Percentiles rank a stretch among this genome's conserved stretches.
These are phyloP conservation scores for Elysia crispata DNA, from an alignment of 2,888 invertebrate genomes.

Conservation along the genomic window DNA sequence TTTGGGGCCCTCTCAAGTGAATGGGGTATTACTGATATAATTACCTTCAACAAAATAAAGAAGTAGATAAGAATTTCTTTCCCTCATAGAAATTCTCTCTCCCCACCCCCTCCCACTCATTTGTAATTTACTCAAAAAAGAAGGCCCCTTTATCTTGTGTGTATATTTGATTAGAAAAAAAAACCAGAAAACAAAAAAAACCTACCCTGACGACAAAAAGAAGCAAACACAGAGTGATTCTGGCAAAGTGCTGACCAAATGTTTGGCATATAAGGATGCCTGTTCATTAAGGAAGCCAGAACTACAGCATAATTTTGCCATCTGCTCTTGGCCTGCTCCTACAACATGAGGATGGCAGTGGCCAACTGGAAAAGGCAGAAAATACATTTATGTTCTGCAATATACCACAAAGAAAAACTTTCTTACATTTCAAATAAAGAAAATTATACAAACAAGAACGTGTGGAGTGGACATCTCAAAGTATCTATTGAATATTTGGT, in stretches of 20 bases:
- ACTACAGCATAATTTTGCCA: conserved; percentile 66
- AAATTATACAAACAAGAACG: too few species aligned
- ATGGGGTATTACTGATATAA: too few species aligned
- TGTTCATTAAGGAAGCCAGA: conserved; percentile 69
- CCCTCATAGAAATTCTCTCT: too few species aligned
- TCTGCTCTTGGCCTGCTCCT: conserved; percentile 70
- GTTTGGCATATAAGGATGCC: conserved; percentile 67
- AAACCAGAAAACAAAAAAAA: neutral
- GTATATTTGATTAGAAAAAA: too few species aligned
- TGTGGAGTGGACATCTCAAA: too few species aligned
- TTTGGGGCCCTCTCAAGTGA: too few species aligned
- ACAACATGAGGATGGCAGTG: conserved; percentile 74
- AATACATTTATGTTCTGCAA: neutral
- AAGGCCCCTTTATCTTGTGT: too few species aligned
- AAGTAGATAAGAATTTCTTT: too few species aligned
- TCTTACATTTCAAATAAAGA: neutral
- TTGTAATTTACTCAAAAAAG: too few species aligned
- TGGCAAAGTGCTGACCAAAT: conserved; percentile 69
- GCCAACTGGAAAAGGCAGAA: conserved; percentile 61
- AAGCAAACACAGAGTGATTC: conserved; percentile 70
- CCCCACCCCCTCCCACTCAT: too few species aligned
- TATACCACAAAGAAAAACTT: neutral
- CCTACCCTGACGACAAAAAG: conserved; percentile 72
- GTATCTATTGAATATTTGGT: too few species aligned
- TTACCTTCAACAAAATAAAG: too few species aligned